Conservation (phyloP, 2,888 invertebrate genomes). For the Criorhina ranunculi region DNA sequence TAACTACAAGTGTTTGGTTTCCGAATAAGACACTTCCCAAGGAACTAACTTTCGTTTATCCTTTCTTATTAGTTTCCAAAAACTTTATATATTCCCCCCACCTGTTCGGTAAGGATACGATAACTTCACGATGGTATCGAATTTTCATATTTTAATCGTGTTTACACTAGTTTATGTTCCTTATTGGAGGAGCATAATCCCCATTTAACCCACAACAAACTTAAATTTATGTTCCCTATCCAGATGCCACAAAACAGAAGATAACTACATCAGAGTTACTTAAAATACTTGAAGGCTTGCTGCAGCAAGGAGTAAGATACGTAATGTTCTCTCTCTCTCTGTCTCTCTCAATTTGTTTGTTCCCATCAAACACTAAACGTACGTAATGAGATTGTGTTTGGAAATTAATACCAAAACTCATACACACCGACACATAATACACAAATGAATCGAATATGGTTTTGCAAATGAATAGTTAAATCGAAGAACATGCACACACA, state of each 20-base stretch:
- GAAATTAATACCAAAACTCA: slow-evolving; percentile 31
- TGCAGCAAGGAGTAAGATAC: not conserved
- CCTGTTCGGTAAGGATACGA: slow-evolving; percentile 2
- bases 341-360: slow-evolving; percentile 29
- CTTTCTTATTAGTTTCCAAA: not conserved
- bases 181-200: slow-evolving; percentile 14
- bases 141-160: slow-evolving; percentile 24
- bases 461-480: slow-evolving; percentile 15
- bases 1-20: slow-evolving; percentile 13
- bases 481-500: slow-evolving; percentile 6
- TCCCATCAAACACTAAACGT: slow-evolving; percentile 34
- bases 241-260: slow-evolving; percentile 4
- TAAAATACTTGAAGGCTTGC: not conserved
- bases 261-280: slow-evolving; percentile 21
- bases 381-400: slow-evolving; percentile 46
- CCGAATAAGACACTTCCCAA: not conserved
- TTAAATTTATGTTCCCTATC: slow-evolving; percentile 11
- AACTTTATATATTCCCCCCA: slow-evolving; percentile 19
- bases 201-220: slow-evolving; percentile 42
- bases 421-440: not conserved
- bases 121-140: slow-evolving; percentile 9
- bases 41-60: not conserved
- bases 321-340: no score
- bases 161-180: slow-evolving; percentile 2
- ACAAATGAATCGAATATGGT: slow-evolving; percentile 2